Percentiles rank a stretch among this genome's conserved stretches.
Evolutionary conservation across 1,140 invertebrate species (phyloP).

Genomic region (Drosophila bocki): DNA sequence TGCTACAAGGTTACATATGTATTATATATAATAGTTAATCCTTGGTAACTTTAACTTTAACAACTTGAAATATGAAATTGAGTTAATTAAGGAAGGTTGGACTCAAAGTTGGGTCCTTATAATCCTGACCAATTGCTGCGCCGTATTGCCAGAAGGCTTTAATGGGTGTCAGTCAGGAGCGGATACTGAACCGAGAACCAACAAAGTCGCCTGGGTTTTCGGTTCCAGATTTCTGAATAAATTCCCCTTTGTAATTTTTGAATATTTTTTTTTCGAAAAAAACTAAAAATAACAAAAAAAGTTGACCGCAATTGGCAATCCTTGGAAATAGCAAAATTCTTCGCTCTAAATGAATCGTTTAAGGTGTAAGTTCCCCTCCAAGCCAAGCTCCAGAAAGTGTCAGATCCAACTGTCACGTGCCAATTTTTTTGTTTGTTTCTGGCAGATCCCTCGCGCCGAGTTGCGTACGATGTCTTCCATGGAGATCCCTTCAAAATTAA

Average conservation of each 20-base stretch:
- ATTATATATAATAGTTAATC: constrained; percentile 6
- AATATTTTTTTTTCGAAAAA: constrained; percentile 36
- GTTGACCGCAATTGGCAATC: constrained; percentile 11
- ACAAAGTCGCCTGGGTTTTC: constrained; percentile 41
- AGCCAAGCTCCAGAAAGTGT: neutral
- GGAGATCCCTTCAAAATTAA: constrained; percentile 81
- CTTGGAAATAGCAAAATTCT: constrained; percentile 54
- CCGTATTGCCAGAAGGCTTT: constrained; percentile 59
- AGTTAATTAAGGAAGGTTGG: constrained; percentile 76
- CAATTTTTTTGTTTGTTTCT: neutral
- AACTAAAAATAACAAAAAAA: constrained; percentile 24
- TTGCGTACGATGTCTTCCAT: constrained; percentile 57
- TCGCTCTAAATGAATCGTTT: constrained; percentile 51
- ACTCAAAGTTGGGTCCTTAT: constrained; percentile 1
- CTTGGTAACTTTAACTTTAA: constrained; percentile 40
- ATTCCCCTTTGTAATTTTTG: constrained; percentile 28
- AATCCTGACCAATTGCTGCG: constrained; percentile 24
- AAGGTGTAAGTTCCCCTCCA: constrained; percentile 41
- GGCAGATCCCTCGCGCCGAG: constrained; percentile 40
- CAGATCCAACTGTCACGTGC: constrained; percentile 18
- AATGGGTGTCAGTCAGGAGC: constrained; percentile 37
- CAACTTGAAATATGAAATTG: constrained; percentile 72
- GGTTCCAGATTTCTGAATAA: constrained; percentile 34
- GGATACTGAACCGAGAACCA: constrained; percentile 23
- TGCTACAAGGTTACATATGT: constrained; percentile 40